These are phyloP conservation scores for Perca fluviatilis DNA, from an alignment of 2,113 vertebrate genomes.

Conservation along the genomic window DNA sequence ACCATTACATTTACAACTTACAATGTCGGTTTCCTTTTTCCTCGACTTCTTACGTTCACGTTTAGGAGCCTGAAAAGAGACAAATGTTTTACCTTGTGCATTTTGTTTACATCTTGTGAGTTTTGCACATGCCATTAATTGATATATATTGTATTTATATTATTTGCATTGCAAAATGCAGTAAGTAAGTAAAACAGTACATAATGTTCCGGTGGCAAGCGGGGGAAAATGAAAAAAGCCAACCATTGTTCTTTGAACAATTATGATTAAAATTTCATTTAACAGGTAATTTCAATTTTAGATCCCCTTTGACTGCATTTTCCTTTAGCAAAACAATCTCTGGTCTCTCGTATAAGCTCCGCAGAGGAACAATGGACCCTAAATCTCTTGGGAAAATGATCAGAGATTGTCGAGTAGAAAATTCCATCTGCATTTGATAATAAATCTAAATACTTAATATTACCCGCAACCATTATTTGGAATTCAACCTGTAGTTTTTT, in stretches of 20 bases:
- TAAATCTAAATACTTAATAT: neutral
- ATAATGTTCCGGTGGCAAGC: neutral
- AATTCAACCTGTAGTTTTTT: neutral
- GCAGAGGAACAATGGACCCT: neutral
- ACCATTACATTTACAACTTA: constrained; percentile 79
- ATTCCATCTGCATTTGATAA: neutral
- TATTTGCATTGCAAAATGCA: neutral
- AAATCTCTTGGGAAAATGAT: neutral
- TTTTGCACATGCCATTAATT: neutral
- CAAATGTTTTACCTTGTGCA: neutral
- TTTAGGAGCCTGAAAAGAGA: constrained; percentile 87
- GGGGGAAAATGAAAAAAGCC: neutral
- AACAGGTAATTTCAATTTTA: neutral
- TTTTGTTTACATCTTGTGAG: neutral
- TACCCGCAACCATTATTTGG: neutral
- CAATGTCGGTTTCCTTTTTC: constrained; percentile 95
- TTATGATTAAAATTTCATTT: neutral
- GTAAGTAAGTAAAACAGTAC: neutral
- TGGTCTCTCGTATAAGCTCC: neutral
- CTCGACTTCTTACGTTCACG: constrained; percentile 95
- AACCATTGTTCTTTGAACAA: neutral
- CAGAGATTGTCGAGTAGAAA: neutral
- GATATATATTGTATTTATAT: too few relatives aligned
- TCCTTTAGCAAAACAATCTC: neutral
- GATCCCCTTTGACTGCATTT: neutral